Conservation (phyloP, 2,888 invertebrate genomes). For the Polydrusus pterygomalis region DNA sequence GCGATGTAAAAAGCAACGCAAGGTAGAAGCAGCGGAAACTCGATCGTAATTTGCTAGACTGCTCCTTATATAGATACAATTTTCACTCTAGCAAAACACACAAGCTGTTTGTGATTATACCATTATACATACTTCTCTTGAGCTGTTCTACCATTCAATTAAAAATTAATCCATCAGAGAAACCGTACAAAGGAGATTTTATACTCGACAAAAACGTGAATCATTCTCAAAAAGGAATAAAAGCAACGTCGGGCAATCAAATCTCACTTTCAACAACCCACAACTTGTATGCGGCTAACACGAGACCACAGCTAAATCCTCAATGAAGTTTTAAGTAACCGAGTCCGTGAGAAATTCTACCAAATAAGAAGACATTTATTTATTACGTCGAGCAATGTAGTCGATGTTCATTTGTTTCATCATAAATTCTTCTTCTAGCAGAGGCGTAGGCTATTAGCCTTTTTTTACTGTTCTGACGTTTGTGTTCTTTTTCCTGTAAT, state of each 20-base stretch:
- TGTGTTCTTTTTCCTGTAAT: no score
- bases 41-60: no score
- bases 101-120: constrained; percentile 13
- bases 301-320: constrained; percentile 46
- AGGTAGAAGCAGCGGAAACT: no score
- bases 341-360: constrained; percentile 65
- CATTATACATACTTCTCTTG: not conserved
- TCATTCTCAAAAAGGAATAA: constrained; percentile 34
- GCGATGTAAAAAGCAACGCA: no score
- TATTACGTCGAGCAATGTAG: constrained; percentile 21
- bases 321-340: constrained; percentile 65
- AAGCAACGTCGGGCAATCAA: constrained; percentile 35
- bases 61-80: not conserved
- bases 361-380: constrained; percentile 62
- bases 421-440: not conserved
- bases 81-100: not conserved
- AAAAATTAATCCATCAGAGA: constrained; percentile 19
- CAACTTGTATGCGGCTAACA: constrained; percentile 31
- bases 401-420: constrained; percentile 14
- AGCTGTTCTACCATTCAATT: constrained; percentile 1
- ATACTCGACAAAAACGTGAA: constrained; percentile 31
- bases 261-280: constrained; percentile 50
- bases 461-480: no score
- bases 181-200: constrained; percentile 27
- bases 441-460: not conserved